A percentile compares a stretch with the other conserved stretches of the same genome.
Evolutionary conservation across 2,797 vertebrate species (phyloP).

Genomic region (Gymnothorax reevesii): DNA sequence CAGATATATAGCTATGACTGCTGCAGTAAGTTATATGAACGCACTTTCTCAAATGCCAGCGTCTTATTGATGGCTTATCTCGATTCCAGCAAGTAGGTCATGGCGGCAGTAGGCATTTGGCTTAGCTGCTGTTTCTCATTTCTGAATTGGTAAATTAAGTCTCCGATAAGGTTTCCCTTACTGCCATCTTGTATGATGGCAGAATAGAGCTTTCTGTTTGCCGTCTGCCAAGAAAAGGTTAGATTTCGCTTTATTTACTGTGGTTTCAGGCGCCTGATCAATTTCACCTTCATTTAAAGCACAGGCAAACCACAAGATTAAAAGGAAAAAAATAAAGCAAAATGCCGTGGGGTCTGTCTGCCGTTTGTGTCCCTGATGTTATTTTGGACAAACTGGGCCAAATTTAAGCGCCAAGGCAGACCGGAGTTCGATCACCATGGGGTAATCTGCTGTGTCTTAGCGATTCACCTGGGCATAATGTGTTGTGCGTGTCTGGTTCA

Average conservation of each 20-base stretch:
- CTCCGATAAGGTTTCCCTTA: neutral
- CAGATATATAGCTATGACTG: neutral
- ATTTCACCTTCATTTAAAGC: neutral
- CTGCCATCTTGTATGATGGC: neutral
- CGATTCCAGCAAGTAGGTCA: neutral
- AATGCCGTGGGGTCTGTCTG: neutral
- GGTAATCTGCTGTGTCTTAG: neutral
- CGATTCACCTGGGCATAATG: neutral
- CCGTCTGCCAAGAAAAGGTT: neutral
- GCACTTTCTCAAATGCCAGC: neutral
- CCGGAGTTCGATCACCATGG: neutral
- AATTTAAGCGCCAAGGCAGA: neutral
- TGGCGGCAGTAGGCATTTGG: neutral
- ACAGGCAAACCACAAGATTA: neutral
- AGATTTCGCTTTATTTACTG: constrained; percentile 1
- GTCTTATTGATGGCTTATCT: neutral
- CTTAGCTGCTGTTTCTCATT: neutral
- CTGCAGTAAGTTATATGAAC: neutral
- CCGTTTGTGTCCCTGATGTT: neutral
- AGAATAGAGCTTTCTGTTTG: neutral
- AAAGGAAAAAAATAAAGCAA: neutral
- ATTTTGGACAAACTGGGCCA: neutral
- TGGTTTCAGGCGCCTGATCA: neutral
- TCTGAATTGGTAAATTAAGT: neutral
- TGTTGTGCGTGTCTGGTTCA: neutral